phyloP scores from a whole-genome alignment of 2,113 vertebrate genomes.

The Montifringilla adamsi region DNA sequence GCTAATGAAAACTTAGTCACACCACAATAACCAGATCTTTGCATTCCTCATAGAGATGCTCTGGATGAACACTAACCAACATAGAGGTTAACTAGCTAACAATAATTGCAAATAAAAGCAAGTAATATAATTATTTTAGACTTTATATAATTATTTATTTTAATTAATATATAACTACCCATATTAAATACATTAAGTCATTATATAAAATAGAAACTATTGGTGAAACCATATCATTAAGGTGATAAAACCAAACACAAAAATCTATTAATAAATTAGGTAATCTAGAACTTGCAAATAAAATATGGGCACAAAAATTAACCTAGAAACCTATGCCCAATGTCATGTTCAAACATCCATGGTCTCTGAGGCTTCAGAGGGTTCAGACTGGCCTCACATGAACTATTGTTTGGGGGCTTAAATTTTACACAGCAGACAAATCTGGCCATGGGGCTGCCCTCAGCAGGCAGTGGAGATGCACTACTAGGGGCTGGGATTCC shows the following conservation, averaged over 20 bases:
- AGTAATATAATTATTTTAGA: not conserved
- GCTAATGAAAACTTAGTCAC: not conserved
- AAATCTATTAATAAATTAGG: rapidly evolving
- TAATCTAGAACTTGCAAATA: not conserved
- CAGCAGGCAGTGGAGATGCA: not conserved
- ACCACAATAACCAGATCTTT: not conserved
- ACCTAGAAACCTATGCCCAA: not conserved
- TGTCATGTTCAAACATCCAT: not conserved
- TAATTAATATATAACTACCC: not conserved
- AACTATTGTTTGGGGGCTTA: not conserved
- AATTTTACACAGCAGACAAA: not conserved
- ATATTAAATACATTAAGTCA: not conserved
- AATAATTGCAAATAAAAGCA: not conserved
- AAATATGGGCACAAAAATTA: not conserved
- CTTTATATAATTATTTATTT: not conserved
- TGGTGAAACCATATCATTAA: not conserved
- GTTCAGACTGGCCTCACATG: not conserved
- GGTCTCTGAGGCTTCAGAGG: not conserved
- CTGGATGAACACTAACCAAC: not conserved
- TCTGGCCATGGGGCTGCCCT: not conserved
- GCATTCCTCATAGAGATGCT: rapidly evolving
- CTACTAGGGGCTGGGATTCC: not conserved
- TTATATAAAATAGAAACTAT: not conserved
- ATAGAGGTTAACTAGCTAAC: not conserved
- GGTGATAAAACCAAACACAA: not conserved